These are phyloP conservation scores for Strix aluco DNA, from an alignment of 2,113 vertebrate genomes.

Conservation along the genomic window DNA sequence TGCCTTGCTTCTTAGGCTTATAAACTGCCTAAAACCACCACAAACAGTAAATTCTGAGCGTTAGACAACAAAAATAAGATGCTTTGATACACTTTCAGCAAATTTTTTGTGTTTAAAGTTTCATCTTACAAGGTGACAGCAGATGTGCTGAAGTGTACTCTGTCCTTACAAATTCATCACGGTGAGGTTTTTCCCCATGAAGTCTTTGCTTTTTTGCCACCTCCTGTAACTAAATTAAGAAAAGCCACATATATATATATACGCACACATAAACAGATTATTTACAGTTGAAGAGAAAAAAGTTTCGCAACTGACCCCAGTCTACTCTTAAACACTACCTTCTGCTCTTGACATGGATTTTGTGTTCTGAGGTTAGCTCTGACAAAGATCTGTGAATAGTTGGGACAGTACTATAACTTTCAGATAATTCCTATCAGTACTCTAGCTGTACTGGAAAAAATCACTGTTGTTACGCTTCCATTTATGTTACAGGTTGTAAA, in stretches of 20 bases:
- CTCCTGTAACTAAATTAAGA: neutral
- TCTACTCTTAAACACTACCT: neutral
- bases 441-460: neutral
- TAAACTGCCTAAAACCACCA: neutral
- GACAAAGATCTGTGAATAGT: neutral
- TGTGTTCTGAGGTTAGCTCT: neutral
- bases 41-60: neutral
- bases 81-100: accelerated
- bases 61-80: neutral
- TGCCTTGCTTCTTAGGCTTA: neutral
- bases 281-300: neutral
- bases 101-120: neutral
- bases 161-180: neutral
- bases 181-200: neutral
- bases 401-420: neutral
- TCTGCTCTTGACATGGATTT: neutral
- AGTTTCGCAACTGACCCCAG: neutral
- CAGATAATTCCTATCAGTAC: neutral
- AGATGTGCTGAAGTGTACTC: neutral
- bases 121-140: neutral
- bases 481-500: neutral
- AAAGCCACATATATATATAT: neutral
- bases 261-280: neutral
- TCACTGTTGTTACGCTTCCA: neutral
- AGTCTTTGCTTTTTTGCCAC: neutral